Evolutionary conservation across 2,888 invertebrate genomes (phyloP), one percentile per base, ranked within the genome.

Genomic region (Himalopsyche tibetana): DNA sequence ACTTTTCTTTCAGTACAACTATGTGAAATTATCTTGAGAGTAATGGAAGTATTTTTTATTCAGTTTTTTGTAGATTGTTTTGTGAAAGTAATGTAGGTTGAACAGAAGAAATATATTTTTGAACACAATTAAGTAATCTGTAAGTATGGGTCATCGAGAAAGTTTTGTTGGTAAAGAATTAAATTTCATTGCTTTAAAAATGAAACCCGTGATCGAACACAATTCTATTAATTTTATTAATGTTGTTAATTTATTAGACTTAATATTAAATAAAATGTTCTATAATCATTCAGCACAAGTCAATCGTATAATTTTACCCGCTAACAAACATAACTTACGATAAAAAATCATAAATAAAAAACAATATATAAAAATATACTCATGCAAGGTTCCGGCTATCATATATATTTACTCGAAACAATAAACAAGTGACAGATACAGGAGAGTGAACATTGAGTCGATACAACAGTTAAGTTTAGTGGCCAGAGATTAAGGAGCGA

Each of bases 361-460:
- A 63, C 51, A 80, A 82, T 84, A 56, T 45, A 82, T 69, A 82
- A 80, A 74, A 63, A 63, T 55, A 55, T 63, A 82, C 38, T 63
- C 87, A 85, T 85, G 87, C 85, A 85, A 69, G 55, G 83, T 83
- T 81, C 79, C 80, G 83, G 63, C 87, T 83, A 85, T 51, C 51
- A 51, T 85, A 81, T 82, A 28, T 55, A 51, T 56, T 81, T 86
- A 83, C 55, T 83, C 40, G 17, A 84, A 82, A 86, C 36, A 84
- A 40, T 63, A 85, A 83, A 55, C 55, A 86, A 40, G 88, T 86
- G 86, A 88, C 87, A 88, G 80, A 86, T 85, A 88, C 55, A 86
- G 83, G 81, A 74, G 63, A 87, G 87, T 88, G 87, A 88, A 88
- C 87, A 88, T 87, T 85, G 83, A 88, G 38, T 86, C 82, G 86